These are phyloP conservation scores for Agrypnia vestita DNA, from an alignment of 1,140 invertebrate species.

Conservation along the genomic window DNA sequence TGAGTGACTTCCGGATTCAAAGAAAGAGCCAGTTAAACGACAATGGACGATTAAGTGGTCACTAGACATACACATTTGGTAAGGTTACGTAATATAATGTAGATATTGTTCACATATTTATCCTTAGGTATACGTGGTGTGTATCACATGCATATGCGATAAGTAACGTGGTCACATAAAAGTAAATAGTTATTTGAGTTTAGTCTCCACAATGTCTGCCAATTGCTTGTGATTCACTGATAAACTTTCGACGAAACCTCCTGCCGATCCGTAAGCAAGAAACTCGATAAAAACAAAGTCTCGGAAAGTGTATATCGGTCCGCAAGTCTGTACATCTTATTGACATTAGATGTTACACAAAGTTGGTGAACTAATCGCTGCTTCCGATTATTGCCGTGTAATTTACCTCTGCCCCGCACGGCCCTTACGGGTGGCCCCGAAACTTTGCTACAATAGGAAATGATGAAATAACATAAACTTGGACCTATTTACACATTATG, in stretches of 20 bases:
- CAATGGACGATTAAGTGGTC: neutral
- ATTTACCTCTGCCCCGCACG: slow-evolving; percentile 7
- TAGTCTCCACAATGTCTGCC: neutral
- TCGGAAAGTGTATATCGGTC: neutral
- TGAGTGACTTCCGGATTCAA: neutral
- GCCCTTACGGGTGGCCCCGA: neutral
- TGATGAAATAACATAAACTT: slow-evolving; percentile 34
- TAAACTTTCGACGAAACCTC: slow-evolving; percentile 8
- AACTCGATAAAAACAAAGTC: neutral
- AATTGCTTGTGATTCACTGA: slow-evolving; percentile 12
- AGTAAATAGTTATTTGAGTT: neutral
- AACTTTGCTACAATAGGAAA: slow-evolving; percentile 11
- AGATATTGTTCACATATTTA: no score
- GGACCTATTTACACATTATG: slow-evolving; percentile 12
- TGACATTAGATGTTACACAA: slow-evolving; percentile 12
- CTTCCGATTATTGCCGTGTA: slow-evolving; percentile 25
- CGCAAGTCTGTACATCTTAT: slow-evolving; percentile 19
- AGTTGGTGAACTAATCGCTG: slow-evolving; percentile 3
- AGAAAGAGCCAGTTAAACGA: neutral
- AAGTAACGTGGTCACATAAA: no score
- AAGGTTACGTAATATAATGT: no score
- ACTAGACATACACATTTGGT: neutral
- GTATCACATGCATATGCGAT: no score
- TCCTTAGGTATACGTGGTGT: no score
- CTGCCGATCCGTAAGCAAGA: neutral